Conservation (phyloP, 2,113 vertebrate species). For the Atrichornis clamosus region DNA sequence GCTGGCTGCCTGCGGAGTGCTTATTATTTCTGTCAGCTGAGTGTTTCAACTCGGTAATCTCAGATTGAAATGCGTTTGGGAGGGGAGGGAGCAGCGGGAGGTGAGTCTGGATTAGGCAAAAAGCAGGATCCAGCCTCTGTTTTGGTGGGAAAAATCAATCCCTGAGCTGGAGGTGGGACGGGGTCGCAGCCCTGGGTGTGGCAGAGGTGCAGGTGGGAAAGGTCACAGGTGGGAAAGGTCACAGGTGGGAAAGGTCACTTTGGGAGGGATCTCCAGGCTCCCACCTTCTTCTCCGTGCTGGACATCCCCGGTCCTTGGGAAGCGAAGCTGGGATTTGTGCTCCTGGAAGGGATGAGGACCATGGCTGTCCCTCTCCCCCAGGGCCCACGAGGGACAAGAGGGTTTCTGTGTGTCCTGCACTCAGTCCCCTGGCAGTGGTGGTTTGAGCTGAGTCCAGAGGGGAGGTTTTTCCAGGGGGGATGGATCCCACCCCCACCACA, state of each 20-base stretch:
- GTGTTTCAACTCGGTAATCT: neutral
- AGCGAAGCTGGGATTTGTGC: neutral
- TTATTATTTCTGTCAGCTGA: neutral
- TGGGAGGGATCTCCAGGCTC: neutral
- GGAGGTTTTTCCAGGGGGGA: neutral
- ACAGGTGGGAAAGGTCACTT: accelerated
- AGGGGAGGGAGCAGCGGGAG: neutral
- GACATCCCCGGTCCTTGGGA: neutral
- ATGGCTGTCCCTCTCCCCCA: neutral
- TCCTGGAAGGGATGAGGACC: too few relatives aligned
- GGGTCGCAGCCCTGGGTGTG: neutral
- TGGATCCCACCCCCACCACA: accelerated
- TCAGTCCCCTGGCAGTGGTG: neutral
- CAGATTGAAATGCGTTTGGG: neutral
- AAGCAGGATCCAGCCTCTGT: neutral
- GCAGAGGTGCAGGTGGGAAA: neutral
- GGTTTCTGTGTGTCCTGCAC: neutral
- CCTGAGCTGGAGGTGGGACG: neutral
- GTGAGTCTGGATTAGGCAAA: neutral
- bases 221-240: accelerated
- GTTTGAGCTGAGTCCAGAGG: neutral
- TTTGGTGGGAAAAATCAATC: neutral
- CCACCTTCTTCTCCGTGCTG: neutral
- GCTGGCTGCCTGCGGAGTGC: neutral
- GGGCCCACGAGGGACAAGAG: accelerated